Base-by-base conservation (phyloP, 1,140 invertebrate genomes). In the Samia ricini region DNA sequence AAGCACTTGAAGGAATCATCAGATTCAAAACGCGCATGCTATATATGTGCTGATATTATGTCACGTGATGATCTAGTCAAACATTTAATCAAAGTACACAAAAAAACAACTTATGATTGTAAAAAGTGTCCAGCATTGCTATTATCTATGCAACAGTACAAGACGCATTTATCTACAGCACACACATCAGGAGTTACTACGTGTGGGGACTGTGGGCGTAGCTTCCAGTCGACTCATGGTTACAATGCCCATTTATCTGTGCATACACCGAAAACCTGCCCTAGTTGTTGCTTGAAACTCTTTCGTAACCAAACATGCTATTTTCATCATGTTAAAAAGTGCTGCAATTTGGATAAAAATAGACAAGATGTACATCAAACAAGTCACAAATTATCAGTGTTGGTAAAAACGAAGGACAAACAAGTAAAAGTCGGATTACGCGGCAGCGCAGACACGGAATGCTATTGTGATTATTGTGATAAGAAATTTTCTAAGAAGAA, bases 251-350 rank as follows among this genome's bases (percentile, higher is more conserved):
- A 85, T 48, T 64, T 75, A 5, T 71, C 74, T 0, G 60, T 84
- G 8, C 83, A 86, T 50, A 56, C 56, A 2, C 55, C 61, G 4
- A 83, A 86, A 60, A 73, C 60, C 0, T 89, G 86, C 55, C 83
- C 81, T 0, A 66, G 64, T 0, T n/a, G n/a, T n/a, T 89, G 86
- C 52, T 71, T 81, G n/a, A 80, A 76, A 23, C 6, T 75, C 10
- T 89, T 84, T 58, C 70, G 72, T 4, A 88, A 89, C 55, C 77
- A 81, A 55, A 73, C 68, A 2, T 88, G 84, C 23, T 85, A 84
- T 49, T 56, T 76, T 6, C 65, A 83, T 56, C 83, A 88, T 49
- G 74, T 84, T 0, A 81, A 76, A 51, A 61, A 63, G 23, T 87
- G 84, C 61, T 81, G 77, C 29, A 72, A 83, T 49, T 64, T 83